A percentile compares a stretch with the other conserved stretches of the same genome.
Evolutionary conservation across 1,140 invertebrate species (phyloP).

Genomic region (Drosophila ercepeae): DNA sequence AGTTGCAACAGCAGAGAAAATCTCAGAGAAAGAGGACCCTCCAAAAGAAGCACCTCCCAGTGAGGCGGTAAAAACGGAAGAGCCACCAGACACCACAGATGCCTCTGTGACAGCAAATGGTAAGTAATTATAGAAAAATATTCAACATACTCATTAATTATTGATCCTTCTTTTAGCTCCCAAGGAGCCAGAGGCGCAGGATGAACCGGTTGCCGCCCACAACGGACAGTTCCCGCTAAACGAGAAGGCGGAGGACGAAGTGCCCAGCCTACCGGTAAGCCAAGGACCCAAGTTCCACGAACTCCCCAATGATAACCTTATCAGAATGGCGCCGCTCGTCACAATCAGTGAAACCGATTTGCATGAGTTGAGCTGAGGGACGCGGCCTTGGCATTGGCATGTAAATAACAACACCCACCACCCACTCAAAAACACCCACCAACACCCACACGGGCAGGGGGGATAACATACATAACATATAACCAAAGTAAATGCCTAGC

Average conservation of each 20-base stretch:
- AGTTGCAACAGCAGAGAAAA: neutral
- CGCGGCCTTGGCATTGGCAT: slow-evolving; percentile 26
- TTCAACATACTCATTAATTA: too few relatives aligned
- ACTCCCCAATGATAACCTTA: slow-evolving; percentile 43
- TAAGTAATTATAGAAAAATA: neutral
- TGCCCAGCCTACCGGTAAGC: slow-evolving; percentile 71
- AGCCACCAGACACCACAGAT: slow-evolving; percentile 32
- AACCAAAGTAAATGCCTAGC: neutral
- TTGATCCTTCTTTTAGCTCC: slow-evolving; percentile 14
- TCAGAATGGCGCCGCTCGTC: slow-evolving; percentile 72
- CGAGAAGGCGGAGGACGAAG: slow-evolving; percentile 6
- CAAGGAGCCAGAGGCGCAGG: slow-evolving; percentile 9
- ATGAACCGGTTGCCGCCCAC: neutral
- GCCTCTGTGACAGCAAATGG: slow-evolving; percentile 30
- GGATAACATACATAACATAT: slow-evolving; percentile 34
- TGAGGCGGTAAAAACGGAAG: slow-evolving; percentile 10
- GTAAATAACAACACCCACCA: slow-evolving; percentile 32
- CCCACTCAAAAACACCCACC: slow-evolving; percentile 10
- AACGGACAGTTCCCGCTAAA: slow-evolving; percentile 38
- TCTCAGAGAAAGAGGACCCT: slow-evolving; percentile 3
- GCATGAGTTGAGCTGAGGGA: slow-evolving; percentile 60
- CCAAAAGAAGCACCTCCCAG: slow-evolving; percentile 5
- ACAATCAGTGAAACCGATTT: slow-evolving; percentile 74
- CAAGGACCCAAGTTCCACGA: slow-evolving; percentile 31
- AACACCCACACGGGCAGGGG: slow-evolving; percentile 18